Evolutionary conservation across 2,888 invertebrate species (phyloP), one percentile per base, ranked within the genome.

Genomic region (Thereva nobilitata): DNA sequence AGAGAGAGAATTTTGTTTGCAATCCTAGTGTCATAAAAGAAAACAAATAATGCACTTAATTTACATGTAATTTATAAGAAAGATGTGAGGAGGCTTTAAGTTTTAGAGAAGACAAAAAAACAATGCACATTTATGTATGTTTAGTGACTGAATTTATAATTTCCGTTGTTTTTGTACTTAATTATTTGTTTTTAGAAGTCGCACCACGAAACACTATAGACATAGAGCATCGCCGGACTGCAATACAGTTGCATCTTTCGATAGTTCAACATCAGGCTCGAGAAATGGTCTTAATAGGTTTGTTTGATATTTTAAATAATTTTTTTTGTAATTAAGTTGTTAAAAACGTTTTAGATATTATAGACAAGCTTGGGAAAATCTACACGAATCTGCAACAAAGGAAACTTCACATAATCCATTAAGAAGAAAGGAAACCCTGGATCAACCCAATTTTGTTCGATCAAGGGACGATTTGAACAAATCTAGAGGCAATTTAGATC

Each of bases 341-440:
- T 50, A 45, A 34, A 7, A 35, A 49, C 35, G 45, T 68, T 71
- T 4, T 42, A 81, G 81, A 72, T 94, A 92, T 81, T 95, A 95
- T 82, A 86, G 93, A 38, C 91, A 93, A 79, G 95, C 95, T 3
- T 95, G 95, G 95, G 94, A 95, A 78, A 93, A 94, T 78, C 85
- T 95, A 3, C 92, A 93, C 78, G 92, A 93, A 78, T 89, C 91
- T 4, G 87, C 91, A 4, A 85, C 85, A 34, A 87, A 87, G 75
- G 79, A 79, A 59, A 79, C 79, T 72, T 78, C 80, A 6, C 88
- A 86, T 73, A 83, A 83, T 74, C 86, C 87, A 0, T 79, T 88
- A 57, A 82, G 86, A 57, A 85, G 88, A 65, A 90, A 89, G 77
- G 90, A 90, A 73, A 89, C 89, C 42, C 79, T 90, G 75, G 90